Evolutionary conservation across 2,888 invertebrate species (phyloP), one percentile per base, ranked within the genome.

Genomic region (Plutella xylostella): DNA sequence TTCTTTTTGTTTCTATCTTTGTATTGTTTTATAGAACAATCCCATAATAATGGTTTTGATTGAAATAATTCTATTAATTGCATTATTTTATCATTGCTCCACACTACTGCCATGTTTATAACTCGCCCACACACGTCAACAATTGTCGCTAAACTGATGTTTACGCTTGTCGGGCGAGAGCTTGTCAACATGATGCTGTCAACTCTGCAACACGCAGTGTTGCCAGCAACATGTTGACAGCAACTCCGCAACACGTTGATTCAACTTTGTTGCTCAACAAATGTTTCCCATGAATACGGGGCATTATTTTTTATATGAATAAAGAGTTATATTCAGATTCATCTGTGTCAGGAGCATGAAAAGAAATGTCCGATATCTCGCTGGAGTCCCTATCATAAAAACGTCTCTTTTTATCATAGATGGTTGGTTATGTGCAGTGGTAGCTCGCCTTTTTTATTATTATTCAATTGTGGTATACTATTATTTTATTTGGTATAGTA

Each of bases 81-180:
- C 47, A 47, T 45, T 49, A 44, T 50, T 53, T 53, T 53, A 50
- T 43, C 44, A 46, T 46, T 43, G 41, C 43, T 45, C 47, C 45
- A 50, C 46, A 45, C 50, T 51, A 50, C 45, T 46, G 43, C 43
- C 45, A 48, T 48, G 40, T 48, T 42, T 48, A 49, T 43, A 51
- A 22, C 25, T 14, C 40, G 46, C 46, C 20, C 43, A 50, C 45
- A 48, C 46, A 46, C 48, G 45, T 50, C 48, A 46, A 48, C 48
- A 50, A 28, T 46, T 48, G 45, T 48, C 20, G 40, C 15, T 46
- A 45, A 50, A 34, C 38, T 20, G 38, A 20, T 19, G 38, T n/a
- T 12, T 20, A n/a, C 21, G 20, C 14, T 19, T 18, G 44, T 30
- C 45, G 46, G 44, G 42, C 45, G 45, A 43, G 43, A 48, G 19